These are phyloP conservation scores for Atta cephalotes DNA, from an alignment of 1,140 invertebrate genomes.

Conservation along the genomic window DNA sequence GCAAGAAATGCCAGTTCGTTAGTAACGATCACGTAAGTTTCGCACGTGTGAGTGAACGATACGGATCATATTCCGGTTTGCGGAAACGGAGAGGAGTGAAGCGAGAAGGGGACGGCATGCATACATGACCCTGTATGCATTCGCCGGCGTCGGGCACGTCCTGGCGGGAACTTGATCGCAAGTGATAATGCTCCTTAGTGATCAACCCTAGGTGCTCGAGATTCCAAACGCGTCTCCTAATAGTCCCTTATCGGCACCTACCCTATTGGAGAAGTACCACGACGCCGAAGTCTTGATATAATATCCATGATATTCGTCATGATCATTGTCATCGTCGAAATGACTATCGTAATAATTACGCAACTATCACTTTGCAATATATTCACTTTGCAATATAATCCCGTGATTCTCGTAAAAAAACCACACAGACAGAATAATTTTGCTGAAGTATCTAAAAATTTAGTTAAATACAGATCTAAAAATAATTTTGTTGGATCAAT, in stretches of 20 bases:
- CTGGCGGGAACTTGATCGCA: slow-evolving; percentile 56
- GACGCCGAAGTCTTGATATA: slow-evolving; percentile 9
- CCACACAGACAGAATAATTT: neutral
- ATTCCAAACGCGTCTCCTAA: slow-evolving; percentile 63
- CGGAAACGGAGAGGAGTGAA: neutral
- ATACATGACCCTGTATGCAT: slow-evolving; percentile 30
- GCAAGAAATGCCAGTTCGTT: slow-evolving; percentile 61
- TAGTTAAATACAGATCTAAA: too few relatives aligned
- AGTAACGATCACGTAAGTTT: slow-evolving; percentile 52
- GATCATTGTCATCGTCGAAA: neutral
- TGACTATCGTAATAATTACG: slow-evolving; percentile 7
- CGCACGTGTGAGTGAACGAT: slow-evolving; percentile 54
- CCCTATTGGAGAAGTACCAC: neutral
- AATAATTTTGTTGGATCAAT: too few relatives aligned
- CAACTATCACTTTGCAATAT: neutral
- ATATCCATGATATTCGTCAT: slow-evolving; percentile 36
- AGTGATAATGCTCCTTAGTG: slow-evolving; percentile 67
- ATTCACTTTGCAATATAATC: neutral
- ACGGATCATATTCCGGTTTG: slow-evolving; percentile 45
- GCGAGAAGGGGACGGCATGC: neutral
- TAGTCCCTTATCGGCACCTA: slow-evolving; percentile 63
- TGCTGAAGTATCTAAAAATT: too few relatives aligned
- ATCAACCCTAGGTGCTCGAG: slow-evolving; percentile 59
- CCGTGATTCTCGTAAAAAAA: neutral
- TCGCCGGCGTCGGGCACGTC: slow-evolving; percentile 41